Conservation (phyloP, 2,113 vertebrate species). For the Stictonetta naevosa region DNA sequence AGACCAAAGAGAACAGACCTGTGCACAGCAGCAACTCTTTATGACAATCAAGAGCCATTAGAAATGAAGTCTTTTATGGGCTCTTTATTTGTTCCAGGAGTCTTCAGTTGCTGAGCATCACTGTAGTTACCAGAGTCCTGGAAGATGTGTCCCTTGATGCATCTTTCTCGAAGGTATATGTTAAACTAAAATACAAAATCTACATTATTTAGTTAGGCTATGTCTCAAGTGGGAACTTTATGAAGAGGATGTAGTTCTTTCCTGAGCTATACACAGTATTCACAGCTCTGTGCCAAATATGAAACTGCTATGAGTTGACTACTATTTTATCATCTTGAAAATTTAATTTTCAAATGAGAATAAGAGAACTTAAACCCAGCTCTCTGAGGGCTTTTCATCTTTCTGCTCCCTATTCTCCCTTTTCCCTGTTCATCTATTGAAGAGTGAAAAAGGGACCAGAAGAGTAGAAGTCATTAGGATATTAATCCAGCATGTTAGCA, state of each 20-base stretch:
- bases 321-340: neutral
- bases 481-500: neutral
- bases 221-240: neutral
- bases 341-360: conserved; percentile 2
- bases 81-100: neutral
- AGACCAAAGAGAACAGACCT: neutral
- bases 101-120: neutral
- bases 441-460: neutral
- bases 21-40: neutral
- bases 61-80: neutral
- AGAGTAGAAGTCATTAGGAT: neutral
- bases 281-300: neutral
- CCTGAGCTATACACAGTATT: neutral
- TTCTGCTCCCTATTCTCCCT: neutral
- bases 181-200: neutral
- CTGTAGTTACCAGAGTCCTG: neutral
- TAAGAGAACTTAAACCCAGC: neutral
- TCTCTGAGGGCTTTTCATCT: neutral
- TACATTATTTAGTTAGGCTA: neutral
- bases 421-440: neutral
- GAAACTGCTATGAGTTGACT: neutral
- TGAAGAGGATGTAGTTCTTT: neutral
- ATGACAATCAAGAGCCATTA: neutral
- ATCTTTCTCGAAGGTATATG: neutral
- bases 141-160: neutral